phyloP scores from a whole-genome alignment of 2,888 invertebrate species.

The Zootermopsis nevadensis region DNA sequence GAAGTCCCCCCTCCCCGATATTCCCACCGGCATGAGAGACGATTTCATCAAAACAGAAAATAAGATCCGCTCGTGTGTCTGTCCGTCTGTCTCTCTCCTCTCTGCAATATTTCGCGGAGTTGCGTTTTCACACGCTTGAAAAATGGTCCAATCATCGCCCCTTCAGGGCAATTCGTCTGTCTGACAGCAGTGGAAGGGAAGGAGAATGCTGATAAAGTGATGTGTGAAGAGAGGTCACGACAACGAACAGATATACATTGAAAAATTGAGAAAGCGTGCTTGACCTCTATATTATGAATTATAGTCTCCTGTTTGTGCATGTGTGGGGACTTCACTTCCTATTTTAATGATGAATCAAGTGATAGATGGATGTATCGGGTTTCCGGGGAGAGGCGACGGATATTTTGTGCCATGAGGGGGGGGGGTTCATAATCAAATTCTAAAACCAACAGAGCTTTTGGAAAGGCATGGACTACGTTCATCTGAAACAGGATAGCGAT shows the following conservation, averaged over 20 bases:
- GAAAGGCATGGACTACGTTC: not conserved
- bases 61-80: not conserved
- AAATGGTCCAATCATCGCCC: conserved; percentile 49
- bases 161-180: conserved; percentile 36
- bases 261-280: conserved; percentile 11
- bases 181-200: not conserved
- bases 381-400: not conserved
- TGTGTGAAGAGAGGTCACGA: conserved; percentile 30
- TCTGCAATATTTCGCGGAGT: conserved; percentile 28
- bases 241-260: conserved; percentile 6
- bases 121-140: conserved; percentile 45
- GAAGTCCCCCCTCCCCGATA: not conserved
- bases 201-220: conserved; percentile 38
- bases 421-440: not conserved
- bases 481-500: too few species aligned
- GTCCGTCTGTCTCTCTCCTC: conserved; percentile 7
- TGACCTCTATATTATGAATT: conserved; percentile 19
- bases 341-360: not conserved
- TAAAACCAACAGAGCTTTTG: not conserved
- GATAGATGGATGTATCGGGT: not conserved
- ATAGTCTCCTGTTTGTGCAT: conserved; percentile 9
- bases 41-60: conserved; percentile 13
- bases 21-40: not conserved
- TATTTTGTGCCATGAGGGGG: not conserved
- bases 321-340: not conserved